These are phyloP conservation scores for Nebria salina DNA, from an alignment of 2,888 invertebrate species.

Conservation along the genomic window DNA sequence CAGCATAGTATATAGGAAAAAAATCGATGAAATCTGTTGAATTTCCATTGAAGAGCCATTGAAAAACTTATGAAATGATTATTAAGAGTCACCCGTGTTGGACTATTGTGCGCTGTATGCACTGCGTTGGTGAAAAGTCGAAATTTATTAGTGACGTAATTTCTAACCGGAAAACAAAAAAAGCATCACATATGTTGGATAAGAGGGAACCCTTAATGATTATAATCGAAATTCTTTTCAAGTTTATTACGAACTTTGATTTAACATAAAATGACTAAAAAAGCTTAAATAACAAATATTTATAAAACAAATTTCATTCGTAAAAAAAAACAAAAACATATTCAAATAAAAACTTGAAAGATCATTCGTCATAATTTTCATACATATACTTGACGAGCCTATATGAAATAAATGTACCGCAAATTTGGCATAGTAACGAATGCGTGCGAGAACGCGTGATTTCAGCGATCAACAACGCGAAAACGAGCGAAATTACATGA, in stretches of 20 bases:
- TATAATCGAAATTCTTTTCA: no score
- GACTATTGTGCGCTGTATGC: slow-evolving; percentile 13
- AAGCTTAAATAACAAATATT: neutral
- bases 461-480: slow-evolving; percentile 21
- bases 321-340: slow-evolving; percentile 39
- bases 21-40: slow-evolving; percentile 41
- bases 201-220: no score
- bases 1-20: neutral
- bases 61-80: slow-evolving; percentile 38
- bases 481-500: slow-evolving; percentile 24
- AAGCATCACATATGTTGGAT: neutral
- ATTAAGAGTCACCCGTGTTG: slow-evolving; percentile 24
- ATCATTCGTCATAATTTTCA: slow-evolving; percentile 22
- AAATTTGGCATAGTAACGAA: slow-evolving; percentile 18
- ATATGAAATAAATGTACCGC: slow-evolving; percentile 23
- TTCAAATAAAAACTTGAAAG: slow-evolving; percentile 34
- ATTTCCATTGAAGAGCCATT: slow-evolving; percentile 22
- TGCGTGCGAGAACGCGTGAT: slow-evolving; percentile 28
- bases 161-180: neutral
- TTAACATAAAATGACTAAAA: no score
- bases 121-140: slow-evolving; percentile 23
- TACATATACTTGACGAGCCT: neutral
- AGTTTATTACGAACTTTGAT: no score
- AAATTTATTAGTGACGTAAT: neutral
- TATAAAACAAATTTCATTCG: neutral